Base-by-base conservation (phyloP, 2,888 invertebrate genomes). In the Drosophila ochracea region DNA sequence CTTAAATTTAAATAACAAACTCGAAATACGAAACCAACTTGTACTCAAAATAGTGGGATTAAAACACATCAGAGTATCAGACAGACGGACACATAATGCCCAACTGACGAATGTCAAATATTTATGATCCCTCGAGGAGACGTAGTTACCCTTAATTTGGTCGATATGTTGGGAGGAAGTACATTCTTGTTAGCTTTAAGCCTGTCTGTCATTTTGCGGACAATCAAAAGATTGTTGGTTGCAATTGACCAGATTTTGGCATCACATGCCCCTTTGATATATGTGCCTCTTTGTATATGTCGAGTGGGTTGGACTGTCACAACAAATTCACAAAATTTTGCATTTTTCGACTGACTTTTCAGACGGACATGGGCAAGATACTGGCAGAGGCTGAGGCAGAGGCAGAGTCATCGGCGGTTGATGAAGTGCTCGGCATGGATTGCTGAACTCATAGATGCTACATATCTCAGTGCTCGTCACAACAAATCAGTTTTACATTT, bases 401-500 rank as follows among this genome's bases (percentile, higher is more conserved):
- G 52, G 6, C 75, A 43, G 43, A 47, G 47, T 25, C 50, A 63
- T 47, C 28, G 35, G 31, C 53, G 67, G 79, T 52, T 79, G 78
- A 79, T 78, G 47, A 79, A 78, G 75, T 71, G 31, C 50, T 55
- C n/a, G 64, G 16, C 60, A 43, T 43, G 49, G 69, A 43, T 47
- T 58, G 63, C 62, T 62, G 35, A 69, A 16, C 52, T 74, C 75
- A 60, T 52, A 43, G 30, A 57, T 41, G 9, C 30, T 30, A 28
- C 37, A 55, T 62, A 57, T 74, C 59, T 47, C 54, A 35, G 64
- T 49, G 72, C 52, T 73, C 70, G 86, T 85, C 86, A 85, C 74
- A 85, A 85, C 85, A 85, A 85, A 85, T 85, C 85, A 85, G 89
- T 89, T 89, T 80, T 80, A 76, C 80, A 85, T 89, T 89, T 85